These are phyloP conservation scores for Drosophila incognita DNA, from an alignment of 2,888 invertebrate genomes.

Conservation along the genomic window DNA sequence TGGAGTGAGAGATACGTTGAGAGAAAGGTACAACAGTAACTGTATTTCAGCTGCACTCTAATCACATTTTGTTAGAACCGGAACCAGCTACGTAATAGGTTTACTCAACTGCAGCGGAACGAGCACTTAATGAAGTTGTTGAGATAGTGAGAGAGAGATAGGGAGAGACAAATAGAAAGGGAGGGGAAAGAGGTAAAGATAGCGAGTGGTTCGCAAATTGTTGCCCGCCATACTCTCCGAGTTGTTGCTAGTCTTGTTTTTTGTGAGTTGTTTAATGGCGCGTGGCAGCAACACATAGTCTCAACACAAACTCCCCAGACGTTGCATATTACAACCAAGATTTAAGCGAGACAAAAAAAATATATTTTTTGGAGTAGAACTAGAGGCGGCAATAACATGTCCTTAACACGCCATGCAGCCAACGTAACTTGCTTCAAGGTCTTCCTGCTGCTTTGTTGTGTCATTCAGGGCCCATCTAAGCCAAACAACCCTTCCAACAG, in stretches of 20 bases:
- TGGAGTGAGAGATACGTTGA: neutral
- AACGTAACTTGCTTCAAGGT: constrained; percentile 18
- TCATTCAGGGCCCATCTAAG: constrained; percentile 17
- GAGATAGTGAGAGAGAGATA: neutral
- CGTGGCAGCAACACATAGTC: constrained; percentile 11
- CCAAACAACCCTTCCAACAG: constrained; percentile 16
- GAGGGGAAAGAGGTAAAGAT: neutral
- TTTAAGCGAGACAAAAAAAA: constrained; percentile 7
- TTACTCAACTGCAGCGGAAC: constrained; percentile 61
- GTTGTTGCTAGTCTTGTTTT: constrained; percentile 1
- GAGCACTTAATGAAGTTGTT: constrained; percentile 69
- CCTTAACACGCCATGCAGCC: constrained; percentile 35
- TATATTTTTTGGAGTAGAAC: neutral
- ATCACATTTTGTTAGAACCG: constrained; percentile 69
- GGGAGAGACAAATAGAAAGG: neutral
- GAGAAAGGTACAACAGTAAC: constrained; percentile 35
- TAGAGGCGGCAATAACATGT: constrained; percentile 12
- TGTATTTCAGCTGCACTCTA: constrained; percentile 66
- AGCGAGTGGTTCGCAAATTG: constrained; percentile 60
- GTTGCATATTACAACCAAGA: constrained; percentile 31
- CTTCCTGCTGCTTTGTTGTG: constrained; percentile 8
- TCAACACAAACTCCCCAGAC: constrained; percentile 11
- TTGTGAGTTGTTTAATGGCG: constrained; percentile 23
- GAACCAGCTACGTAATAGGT: constrained; percentile 68
- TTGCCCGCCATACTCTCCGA: constrained; percentile 34